A percentile compares a stretch with the other conserved stretches of the same genome.
These are phyloP conservation scores for Coenobita brevimanus DNA, from an alignment of 1,140 invertebrate genomes.

Conservation along the genomic window DNA sequence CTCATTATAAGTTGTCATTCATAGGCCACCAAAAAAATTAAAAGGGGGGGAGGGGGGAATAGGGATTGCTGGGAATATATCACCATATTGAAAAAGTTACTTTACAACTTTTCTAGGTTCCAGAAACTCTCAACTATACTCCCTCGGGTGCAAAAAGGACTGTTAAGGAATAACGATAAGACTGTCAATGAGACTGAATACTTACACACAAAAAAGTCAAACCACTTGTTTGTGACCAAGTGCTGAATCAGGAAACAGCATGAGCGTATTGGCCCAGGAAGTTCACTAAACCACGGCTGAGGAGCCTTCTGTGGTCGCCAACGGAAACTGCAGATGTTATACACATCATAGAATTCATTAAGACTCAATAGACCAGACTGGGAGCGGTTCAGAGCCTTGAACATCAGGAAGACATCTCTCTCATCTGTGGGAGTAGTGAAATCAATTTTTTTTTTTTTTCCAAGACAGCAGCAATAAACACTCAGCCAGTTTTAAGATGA, in stretches of 20 bases:
- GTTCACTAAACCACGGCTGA: conserved; percentile 82
- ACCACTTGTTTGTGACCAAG: conserved; percentile 82
- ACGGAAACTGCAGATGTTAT: conserved; percentile 82
- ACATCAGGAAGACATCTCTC: conserved; percentile 87
- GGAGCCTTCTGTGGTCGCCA: conserved; percentile 78
- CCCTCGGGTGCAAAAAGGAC: no score
- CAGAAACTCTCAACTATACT: no score
- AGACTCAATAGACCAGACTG: conserved; percentile 80
- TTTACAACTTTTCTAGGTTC: no score
- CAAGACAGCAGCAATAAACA: no score
- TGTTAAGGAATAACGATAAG: no score
- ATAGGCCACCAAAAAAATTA: no score
- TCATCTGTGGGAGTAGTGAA: conserved; percentile 79
- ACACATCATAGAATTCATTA: conserved; percentile 86
- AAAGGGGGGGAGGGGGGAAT: no score
- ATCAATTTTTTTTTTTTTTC: no score
- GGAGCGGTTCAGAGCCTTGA: conserved; percentile 84
- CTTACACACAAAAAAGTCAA: conserved; percentile 84
- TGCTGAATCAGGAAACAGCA: conserved; percentile 78
- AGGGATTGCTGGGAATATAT: no score
- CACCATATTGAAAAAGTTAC: no score
- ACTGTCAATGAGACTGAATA: conserved; percentile 77
- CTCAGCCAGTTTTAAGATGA: no score
- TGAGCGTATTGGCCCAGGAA: conserved; percentile 78
- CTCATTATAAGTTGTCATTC: no score